Evolutionary conservation across 2,113 vertebrate species (phyloP).

Genomic region (Chiloscyllium plagiosum): DNA sequence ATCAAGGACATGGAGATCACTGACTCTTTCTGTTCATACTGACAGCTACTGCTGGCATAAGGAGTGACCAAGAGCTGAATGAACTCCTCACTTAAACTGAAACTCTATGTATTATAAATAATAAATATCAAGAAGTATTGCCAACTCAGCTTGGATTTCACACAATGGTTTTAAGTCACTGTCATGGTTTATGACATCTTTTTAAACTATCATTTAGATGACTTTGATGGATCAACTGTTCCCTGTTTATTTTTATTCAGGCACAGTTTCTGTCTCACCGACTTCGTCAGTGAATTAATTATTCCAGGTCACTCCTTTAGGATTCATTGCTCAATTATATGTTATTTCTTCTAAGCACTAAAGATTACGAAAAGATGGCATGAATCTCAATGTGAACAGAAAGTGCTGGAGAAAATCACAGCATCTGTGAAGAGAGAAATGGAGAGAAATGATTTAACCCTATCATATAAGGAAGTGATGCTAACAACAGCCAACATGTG

Average conservation of each 20-base stretch:
- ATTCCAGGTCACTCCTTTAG: neutral
- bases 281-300: neutral
- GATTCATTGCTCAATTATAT: neutral
- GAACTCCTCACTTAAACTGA: neutral
- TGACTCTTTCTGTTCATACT: neutral
- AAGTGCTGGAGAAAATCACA: too few species aligned
- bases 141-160: neutral
- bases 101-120: slow-evolving; percentile 2
- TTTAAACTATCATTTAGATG: neutral
- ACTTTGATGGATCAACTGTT: neutral
- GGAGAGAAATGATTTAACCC: too few species aligned
- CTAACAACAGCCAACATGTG: too few species aligned
- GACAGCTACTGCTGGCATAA: neutral
- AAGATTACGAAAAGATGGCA: neutral
- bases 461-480: too few species aligned
- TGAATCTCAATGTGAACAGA: neutral
- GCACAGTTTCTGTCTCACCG: neutral
- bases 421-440: too few species aligned
- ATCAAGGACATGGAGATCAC: slow-evolving; percentile 10
- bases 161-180: neutral
- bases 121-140: slow-evolving; percentile 17
- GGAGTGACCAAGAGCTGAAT: neutral
- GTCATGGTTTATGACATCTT: neutral
- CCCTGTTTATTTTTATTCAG: neutral
- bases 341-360: neutral